Evolutionary conservation across 2,888 invertebrate genomes (phyloP).

Genomic region (Criorhina ranunculi): DNA sequence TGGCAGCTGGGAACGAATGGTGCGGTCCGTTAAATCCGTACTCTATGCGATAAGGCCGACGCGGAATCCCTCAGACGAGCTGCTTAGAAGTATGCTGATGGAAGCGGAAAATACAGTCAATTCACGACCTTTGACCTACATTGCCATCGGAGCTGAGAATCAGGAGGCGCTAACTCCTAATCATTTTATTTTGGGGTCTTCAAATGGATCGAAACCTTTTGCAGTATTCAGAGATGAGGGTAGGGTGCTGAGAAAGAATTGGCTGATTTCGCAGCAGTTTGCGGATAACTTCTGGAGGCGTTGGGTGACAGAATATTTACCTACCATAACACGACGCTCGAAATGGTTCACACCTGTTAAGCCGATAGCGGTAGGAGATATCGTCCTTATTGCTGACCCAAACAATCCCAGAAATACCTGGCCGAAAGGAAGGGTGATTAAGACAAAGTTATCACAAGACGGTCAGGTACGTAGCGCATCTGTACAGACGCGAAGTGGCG

Average conservation of each 20-base stretch:
- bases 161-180: constrained; percentile 75
- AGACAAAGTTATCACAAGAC: background rate
- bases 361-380: constrained; percentile 1
- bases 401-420: too few relatives aligned
- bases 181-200: constrained; percentile 71
- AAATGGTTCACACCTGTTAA: background rate
- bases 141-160: constrained; percentile 41
- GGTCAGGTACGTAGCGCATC: background rate
- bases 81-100: constrained; percentile 35
- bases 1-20: constrained; percentile 69
- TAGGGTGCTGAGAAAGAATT: background rate
- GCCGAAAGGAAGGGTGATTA: too few relatives aligned
- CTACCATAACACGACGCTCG: background rate
- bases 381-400: background rate
- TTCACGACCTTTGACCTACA: constrained; percentile 49
- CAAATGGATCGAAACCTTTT: constrained; percentile 11
- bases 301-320: constrained; percentile 7
- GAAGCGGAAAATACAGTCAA: constrained; percentile 73
- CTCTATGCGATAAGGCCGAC: constrained; percentile 60
- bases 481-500: background rate
- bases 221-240: background rate
- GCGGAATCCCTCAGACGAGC: constrained; percentile 72
- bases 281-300: too few relatives aligned
- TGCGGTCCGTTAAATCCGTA: constrained; percentile 53
- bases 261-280: background rate